Percentiles rank a stretch among this genome's conserved stretches.
These are phyloP conservation scores for Apodemus sylvaticus DNA, from an alignment of 2,113 vertebrate species.

Conservation along the genomic window DNA sequence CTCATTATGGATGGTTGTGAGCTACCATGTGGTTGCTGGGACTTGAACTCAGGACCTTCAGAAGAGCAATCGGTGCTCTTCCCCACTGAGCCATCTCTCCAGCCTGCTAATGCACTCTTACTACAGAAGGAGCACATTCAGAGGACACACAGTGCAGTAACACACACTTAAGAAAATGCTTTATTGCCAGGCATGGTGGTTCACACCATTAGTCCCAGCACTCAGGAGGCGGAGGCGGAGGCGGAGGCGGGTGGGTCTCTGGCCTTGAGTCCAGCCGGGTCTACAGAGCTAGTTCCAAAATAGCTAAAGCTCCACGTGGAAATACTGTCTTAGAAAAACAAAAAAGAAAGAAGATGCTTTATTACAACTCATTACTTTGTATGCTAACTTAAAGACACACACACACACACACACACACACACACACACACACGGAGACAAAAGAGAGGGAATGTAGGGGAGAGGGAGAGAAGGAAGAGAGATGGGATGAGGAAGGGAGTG, in stretches of 20 bases:
- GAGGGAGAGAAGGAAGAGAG: not conserved
- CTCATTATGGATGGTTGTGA: too few species aligned
- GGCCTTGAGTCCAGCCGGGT: not conserved
- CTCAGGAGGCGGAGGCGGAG: not conserved
- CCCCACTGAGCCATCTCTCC: too few species aligned
- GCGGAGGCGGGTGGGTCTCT: not conserved
- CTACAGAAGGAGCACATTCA: not conserved
- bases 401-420: too few species aligned
- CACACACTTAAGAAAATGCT: not conserved
- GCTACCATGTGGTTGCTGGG: too few species aligned
- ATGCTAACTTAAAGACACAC: not conserved
- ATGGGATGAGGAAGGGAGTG: accelerated
- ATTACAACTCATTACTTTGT: not conserved
- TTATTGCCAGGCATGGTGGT: not conserved
- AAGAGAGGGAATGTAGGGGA: not conserved
- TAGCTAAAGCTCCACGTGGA: not conserved
- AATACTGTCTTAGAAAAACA: not conserved
- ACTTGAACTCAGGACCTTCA: too few species aligned
- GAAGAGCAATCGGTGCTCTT: too few species aligned
- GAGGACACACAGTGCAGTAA: too few species aligned
- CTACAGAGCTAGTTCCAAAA: not conserved
- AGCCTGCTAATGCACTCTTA: not conserved
- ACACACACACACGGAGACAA: not conserved
- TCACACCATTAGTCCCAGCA: not conserved
- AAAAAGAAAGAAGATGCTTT: not conserved